These are phyloP conservation scores for Actenoides lindsayi DNA, from an alignment of 2,113 vertebrate species.

Conservation along the genomic window DNA sequence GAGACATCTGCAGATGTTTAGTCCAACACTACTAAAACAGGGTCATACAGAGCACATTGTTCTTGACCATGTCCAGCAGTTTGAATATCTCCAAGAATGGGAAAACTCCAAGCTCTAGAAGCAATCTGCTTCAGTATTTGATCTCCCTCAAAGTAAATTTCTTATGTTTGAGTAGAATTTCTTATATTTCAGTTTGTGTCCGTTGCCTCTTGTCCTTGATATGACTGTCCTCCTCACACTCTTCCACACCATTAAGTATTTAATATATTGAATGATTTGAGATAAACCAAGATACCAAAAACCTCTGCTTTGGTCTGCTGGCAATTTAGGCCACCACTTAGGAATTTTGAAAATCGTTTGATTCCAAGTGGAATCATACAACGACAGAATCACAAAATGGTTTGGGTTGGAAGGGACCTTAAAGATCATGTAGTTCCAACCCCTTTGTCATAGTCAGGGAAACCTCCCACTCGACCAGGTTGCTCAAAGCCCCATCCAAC, in stretches of 20 bases:
- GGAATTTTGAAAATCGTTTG: neutral
- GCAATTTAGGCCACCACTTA: accelerated
- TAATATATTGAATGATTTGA: neutral
- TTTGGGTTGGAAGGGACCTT: no score
- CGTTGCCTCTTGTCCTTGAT: neutral
- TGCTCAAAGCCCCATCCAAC: no score
- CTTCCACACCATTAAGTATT: accelerated
- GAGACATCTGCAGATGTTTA: neutral
- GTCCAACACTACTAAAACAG: neutral
- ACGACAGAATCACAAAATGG: no score
- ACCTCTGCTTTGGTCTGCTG: neutral
- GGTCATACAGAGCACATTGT: accelerated
- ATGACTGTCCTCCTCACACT: neutral
- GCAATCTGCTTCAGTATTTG: neutral
- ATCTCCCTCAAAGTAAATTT: neutral
- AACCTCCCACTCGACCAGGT: no score
- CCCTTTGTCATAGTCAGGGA: no score
- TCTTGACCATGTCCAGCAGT: no score
- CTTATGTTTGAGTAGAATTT: neutral
- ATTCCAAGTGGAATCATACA: neutral
- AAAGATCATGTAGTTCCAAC: no score
- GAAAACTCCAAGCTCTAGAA: neutral
- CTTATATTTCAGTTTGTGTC: neutral
- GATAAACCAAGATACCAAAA: neutral
- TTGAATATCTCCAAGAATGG: neutral